phyloP scores from a whole-genome alignment of 2,113 vertebrate genomes.

The Zingel zingel region DNA sequence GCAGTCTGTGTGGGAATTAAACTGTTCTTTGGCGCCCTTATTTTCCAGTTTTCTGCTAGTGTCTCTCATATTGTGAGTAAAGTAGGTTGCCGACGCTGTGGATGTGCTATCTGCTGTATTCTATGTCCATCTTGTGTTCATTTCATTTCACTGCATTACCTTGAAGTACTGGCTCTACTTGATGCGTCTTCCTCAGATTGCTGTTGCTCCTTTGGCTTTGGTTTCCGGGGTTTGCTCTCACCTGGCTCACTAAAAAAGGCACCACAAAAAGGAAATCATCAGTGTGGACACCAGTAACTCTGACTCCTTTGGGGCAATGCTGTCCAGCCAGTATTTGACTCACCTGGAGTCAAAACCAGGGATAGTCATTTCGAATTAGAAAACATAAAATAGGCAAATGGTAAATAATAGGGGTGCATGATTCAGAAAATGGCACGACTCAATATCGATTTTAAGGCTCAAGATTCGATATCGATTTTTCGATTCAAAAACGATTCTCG shows the following conservation, averaged over 20 bases:
- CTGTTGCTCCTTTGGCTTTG: constrained; percentile 83
- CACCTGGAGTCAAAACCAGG: neutral
- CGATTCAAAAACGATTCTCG: too few species aligned
- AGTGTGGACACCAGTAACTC: neutral
- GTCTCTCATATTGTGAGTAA: neutral
- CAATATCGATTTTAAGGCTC: too few species aligned
- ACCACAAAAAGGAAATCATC: neutral
- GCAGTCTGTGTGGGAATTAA: neutral
- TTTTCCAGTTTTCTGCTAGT: neutral
- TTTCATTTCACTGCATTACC: constrained; percentile 56
- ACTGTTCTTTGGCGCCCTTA: neutral
- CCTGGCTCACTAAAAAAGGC: constrained; percentile 87
- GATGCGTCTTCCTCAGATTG: constrained; percentile 79
- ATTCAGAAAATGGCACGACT: too few species aligned
- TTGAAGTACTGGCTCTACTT: constrained; percentile 78
- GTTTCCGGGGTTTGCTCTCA: constrained; percentile 86
- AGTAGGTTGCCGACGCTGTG: neutral
- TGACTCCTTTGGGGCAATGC: neutral
- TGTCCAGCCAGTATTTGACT: neutral
- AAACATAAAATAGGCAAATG: neutral
- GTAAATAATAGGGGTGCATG: too few species aligned
- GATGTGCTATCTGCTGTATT: neutral
- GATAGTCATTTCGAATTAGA: neutral
- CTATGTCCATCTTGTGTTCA: neutral
- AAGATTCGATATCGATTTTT: too few species aligned